A percentile compares a stretch with the other conserved stretches of the same genome.
These are phyloP conservation scores for Ptychochromis oligacanthus DNA, from an alignment of 2,113 vertebrate genomes.

Conservation along the genomic window DNA sequence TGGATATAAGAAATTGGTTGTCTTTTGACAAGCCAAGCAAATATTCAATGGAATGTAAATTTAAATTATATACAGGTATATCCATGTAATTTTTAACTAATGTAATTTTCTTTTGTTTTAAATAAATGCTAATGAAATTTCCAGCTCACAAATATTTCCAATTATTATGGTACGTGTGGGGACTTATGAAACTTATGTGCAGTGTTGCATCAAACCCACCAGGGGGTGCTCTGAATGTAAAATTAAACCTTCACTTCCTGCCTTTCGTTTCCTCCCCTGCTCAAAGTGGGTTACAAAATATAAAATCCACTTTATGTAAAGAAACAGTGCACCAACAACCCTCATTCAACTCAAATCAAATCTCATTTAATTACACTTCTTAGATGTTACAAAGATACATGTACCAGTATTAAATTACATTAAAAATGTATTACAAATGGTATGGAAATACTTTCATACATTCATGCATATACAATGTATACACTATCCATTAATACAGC, in stretches of 20 bases:
- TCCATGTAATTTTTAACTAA: conserved; percentile 1
- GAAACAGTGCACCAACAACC: conserved; percentile 64
- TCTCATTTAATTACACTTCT: conserved; percentile 52
- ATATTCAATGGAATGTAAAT: conserved; percentile 28
- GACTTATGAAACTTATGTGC: no score
- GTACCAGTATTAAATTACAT: conserved; percentile 60
- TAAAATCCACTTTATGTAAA: conserved; percentile 50
- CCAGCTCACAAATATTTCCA: neutral
- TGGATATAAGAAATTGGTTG: neutral
- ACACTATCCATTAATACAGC: conserved; percentile 51
- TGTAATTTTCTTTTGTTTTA: conserved; percentile 26
- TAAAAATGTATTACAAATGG: conserved; percentile 40
- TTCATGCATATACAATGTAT: conserved; percentile 71
- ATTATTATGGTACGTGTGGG: neutral
- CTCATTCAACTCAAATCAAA: conserved; percentile 17
- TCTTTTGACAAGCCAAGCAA: neutral
- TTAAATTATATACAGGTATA: neutral
- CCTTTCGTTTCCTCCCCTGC: neutral
- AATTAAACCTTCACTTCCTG: neutral
- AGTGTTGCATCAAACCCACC: conserved; percentile 9
- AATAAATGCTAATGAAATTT: conserved; percentile 54
- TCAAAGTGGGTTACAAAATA: fast-evolving
- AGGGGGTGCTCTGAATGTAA: conserved; percentile 7
- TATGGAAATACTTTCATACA: conserved; percentile 64
- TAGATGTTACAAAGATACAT: conserved; percentile 42